Evolutionary conservation across 1,140 invertebrate genomes (phyloP), one percentile per base, ranked within the genome.

Genomic region (Alviniconcha marisindica): DNA sequence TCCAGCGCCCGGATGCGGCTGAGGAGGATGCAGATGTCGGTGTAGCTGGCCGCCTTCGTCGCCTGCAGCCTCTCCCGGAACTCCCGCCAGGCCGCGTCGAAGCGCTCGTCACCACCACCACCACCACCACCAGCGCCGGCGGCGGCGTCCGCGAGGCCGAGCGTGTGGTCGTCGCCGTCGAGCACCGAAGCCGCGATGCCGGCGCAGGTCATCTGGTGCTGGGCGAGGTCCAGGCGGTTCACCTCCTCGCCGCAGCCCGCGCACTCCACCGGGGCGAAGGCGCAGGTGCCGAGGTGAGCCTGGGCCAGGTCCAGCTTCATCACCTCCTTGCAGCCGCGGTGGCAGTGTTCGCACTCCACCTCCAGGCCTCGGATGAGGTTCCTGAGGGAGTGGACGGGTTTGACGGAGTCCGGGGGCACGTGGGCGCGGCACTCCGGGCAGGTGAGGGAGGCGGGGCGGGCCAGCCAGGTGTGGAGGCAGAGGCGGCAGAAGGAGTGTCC

Each of bases 311-410:
- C 91, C 4, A 92, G 81, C 73, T 87, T 90, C 0, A 91, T 33
- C 38, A 89, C 83, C 14, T 84, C 86, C 60, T 88, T 86, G 82
- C 91, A 92, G 10, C 91, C 91, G 12, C 89, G 85, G 5, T 87
- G 82, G 33, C 74, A 84, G 66, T 90, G 69, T 14, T 87, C 85
- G 83, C 91, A 91, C 24, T 83, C 81, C 18, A 90, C 89, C 36
- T 91, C 87, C 78, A 92, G 87, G 31, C 88, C 88, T 42, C 89
- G 88, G 10, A 92, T 91, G 7, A 92, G 88, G 84, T 91, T 92
- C 21, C 91, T 88, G 21, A 92, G 63, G 33, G 90, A 88, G 14
- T 90, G 83, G 2, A 92, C 88, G 1, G 90, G 91, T 66, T 88
- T 91, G n/a, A 87, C 81, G 21, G 87, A 78, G 18, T 79, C 69